Evolutionary conservation across 2,113 vertebrate species (phyloP), one percentile per base, ranked within the genome.

Genomic region (Indicator indicator): DNA sequence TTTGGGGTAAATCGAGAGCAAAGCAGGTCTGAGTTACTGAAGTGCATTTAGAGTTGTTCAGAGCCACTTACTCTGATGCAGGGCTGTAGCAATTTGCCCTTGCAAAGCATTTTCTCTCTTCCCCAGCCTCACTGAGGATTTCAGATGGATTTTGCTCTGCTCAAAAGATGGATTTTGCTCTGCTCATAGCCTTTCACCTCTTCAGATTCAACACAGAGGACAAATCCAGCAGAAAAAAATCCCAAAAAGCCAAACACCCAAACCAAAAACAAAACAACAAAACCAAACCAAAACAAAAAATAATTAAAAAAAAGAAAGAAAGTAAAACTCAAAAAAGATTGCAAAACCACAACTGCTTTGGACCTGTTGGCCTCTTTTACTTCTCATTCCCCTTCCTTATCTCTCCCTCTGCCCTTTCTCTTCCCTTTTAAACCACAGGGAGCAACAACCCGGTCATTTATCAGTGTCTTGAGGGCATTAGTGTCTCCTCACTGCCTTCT

Each of bases 331-430:
- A 48, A 60, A 64, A 28, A 83, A 91, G 79, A 88, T 93, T 95
- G 83, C 93, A 83, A 91, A 95, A 95, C 15, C 88, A 12, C 91
- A 32, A 70, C 67, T 17, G 59, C 46, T 71, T 83, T 26, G 85
- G 88, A 94, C 84, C 79, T 80, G 82, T 21, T 92, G 92, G 90
- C 88, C 75, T 83, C 79, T 54, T 64, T 78, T 20, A 4, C 82
- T 60, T 16, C 72, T 93, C 93, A 90, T 77, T 76, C 75, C 68
- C 42, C 55, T 82, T 58, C 54, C 90, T 96, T 96, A 96, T 95
- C 95, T 94, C 83, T 96, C 64, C 76, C 72, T 74, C 85, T 92
- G 95, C 90, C 92, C 90, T 91, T 70, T 94, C 82, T 75, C 52
- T 92, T 95, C 82, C 52, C 93, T 64, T 91, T 2, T 5, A 79